A percentile compares a stretch with the other conserved stretches of the same genome.
Conservation (phyloP, 1,140 invertebrate genomes). For the Maconellicoccus hirsutus region DNA sequence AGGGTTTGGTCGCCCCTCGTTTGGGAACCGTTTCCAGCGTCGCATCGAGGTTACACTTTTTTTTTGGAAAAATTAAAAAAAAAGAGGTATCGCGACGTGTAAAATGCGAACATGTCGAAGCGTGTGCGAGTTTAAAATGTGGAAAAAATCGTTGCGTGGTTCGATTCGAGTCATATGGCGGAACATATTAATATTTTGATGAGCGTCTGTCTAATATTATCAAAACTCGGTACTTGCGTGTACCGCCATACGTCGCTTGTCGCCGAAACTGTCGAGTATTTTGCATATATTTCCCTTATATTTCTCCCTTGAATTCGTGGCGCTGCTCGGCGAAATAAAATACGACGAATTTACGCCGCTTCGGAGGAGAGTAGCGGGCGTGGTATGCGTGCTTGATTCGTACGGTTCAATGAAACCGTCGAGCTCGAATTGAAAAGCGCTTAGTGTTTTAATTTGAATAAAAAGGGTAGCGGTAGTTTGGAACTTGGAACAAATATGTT, state of each 20-base stretch:
- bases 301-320: conserved; percentile 14
- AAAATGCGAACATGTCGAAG: neutral
- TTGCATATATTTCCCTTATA: conserved; percentile 22
- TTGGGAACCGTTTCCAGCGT: too few relatives aligned
- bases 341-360: conserved; percentile 13
- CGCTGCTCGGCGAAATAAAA: neutral
- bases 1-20: too few relatives aligned
- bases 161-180: conserved; percentile 19
- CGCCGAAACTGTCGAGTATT: conserved; percentile 13
- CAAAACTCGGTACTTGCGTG: conserved; percentile 19
- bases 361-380: neutral
- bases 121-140: neutral
- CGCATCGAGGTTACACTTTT: neutral
- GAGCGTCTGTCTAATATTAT: conserved; percentile 21
- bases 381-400: conserved; percentile 19
- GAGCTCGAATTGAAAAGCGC: conserved; percentile 21
- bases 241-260: neutral
- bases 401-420: conserved; percentile 19
- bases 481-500: conserved; percentile 21
- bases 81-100: neutral
- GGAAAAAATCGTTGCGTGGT: conserved; percentile 10
- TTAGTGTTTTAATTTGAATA: conserved; percentile 23
- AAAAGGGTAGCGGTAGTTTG: conserved; percentile 16
- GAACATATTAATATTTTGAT: conserved; percentile 22
- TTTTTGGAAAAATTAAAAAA: neutral